Percentiles rank a stretch among this genome's conserved stretches.
Evolutionary conservation across 1,140 invertebrate genomes (phyloP).

Genomic region (Hylyphantes graminicola): DNA sequence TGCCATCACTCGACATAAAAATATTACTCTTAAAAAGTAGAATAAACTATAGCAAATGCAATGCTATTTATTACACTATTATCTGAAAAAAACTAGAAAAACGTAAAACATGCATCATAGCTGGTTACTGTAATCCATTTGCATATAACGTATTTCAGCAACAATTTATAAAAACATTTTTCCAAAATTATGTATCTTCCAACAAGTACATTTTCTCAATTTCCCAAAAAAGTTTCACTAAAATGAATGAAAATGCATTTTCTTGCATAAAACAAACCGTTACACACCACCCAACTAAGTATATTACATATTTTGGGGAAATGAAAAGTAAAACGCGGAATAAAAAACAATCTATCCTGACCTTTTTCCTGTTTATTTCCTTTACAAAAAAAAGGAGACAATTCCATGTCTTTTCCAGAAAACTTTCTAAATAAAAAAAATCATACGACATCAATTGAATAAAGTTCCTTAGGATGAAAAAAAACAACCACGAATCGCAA

Average conservation of each 20-base stretch:
- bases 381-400: background rate
- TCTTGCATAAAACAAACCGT: background rate
- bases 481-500: slow-evolving; percentile 14
- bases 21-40: no score
- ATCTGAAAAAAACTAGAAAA: no score
- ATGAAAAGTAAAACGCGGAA: background rate
- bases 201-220: no score
- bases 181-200: no score
- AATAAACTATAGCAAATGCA: no score
- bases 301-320: slow-evolving; percentile 15
- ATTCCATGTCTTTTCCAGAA: background rate
- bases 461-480: slow-evolving; percentile 25
- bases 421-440: slow-evolving; percentile 16
- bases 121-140: no score
- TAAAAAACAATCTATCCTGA: slow-evolving; percentile 11
- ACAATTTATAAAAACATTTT: no score
- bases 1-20: no score
- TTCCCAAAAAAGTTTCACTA: background rate
- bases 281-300: background rate
- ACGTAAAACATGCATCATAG: no score
- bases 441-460: slow-evolving; percentile 35
- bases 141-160: no score
- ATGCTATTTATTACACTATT: no score
- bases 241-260: slow-evolving; percentile 13
- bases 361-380: background rate